phyloP scores from a whole-genome alignment of 2,113 vertebrate species.

The Patagioenas fasciata region DNA sequence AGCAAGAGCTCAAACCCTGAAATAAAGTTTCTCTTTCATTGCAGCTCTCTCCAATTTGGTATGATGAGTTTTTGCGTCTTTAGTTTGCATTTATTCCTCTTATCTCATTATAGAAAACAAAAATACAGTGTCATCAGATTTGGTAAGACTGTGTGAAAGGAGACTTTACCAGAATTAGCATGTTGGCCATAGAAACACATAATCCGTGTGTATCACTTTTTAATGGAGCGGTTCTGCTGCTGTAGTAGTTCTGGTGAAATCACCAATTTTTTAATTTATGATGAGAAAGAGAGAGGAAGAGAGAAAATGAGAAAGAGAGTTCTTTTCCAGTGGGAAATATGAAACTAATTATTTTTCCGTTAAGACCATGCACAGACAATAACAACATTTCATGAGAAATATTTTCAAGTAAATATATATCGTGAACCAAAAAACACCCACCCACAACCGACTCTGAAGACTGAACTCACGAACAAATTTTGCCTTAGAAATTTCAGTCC shows the following conservation, averaged over 20 bases:
- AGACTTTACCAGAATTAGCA: not conserved
- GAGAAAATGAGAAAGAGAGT: not conserved
- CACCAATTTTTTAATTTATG: not conserved
- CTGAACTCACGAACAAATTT: not conserved
- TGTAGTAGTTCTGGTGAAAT: not conserved
- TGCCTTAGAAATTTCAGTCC: not conserved
- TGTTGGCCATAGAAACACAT: not conserved
- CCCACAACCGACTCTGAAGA: not conserved
- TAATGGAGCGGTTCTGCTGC: not conserved
- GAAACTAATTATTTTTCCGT: slow-evolving; percentile 7
- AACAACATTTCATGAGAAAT: not conserved
- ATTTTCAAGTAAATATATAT: not conserved
- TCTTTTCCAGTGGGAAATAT: not conserved
- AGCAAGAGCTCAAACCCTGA: not conserved
- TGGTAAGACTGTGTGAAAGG: not conserved
- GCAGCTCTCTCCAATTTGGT: not conserved
- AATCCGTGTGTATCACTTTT: not conserved
- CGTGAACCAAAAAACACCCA: not conserved
- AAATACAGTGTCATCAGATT: not conserved
- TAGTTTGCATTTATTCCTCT: not conserved
- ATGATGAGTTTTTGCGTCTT: fast-evolving
- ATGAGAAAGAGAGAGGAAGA: not conserved
- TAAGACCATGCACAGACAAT: not conserved
- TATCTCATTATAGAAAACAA: not conserved
- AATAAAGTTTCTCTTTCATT: not conserved